Evolutionary conservation across 2,113 vertebrate genomes (phyloP), one percentile per base, ranked within the genome.

Genomic region (Litocranius walleri): DNA sequence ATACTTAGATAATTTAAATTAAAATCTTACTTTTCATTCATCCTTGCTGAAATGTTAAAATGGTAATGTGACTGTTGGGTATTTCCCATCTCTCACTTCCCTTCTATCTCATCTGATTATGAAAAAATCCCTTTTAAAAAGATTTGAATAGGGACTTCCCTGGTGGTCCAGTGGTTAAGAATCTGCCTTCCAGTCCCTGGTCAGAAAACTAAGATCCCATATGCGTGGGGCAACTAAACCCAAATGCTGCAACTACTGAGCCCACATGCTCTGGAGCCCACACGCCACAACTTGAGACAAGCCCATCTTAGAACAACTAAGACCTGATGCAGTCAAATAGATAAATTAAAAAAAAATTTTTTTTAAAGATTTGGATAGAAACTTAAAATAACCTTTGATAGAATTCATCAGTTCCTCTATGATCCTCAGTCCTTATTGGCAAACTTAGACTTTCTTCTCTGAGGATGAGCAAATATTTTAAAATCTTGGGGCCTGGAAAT

Each of bases 381-480:
- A 80, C 56, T 88, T 93, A 62, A 19, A 67, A n/a, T 48, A 82
- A 27, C 48, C 36, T 95, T 33, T 91, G 81, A 61, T 15, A 71
- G 77, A 95, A 80, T 91, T 52, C 54, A 6, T 61, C 74, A 84
- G 2, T 87, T 87, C 6, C 52, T 93, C 80, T 64, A 17, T 86
- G 59, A 91, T 81, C 13, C 33, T 89, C 23, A 71, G 48, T 40
- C 71, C 50, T 94, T 82, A 87, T 50, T 83, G 83, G 30, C 54
- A 87, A 88, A 59, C 30, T 86, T 83, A 80, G 27, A 78, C n/a
- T 88, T 87, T 57, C 59, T 80, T 89, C 90, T 90, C 57, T 36
- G 40, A 95, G 78, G 86, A 52, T 64, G 45, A 95, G 30, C 89
- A 96, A 81, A 93, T 74, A 50, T 12, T 94, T 61, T 81, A 90